Conservation (phyloP, 2,888 invertebrate species). For the Cyrtodaria siliqua region DNA sequence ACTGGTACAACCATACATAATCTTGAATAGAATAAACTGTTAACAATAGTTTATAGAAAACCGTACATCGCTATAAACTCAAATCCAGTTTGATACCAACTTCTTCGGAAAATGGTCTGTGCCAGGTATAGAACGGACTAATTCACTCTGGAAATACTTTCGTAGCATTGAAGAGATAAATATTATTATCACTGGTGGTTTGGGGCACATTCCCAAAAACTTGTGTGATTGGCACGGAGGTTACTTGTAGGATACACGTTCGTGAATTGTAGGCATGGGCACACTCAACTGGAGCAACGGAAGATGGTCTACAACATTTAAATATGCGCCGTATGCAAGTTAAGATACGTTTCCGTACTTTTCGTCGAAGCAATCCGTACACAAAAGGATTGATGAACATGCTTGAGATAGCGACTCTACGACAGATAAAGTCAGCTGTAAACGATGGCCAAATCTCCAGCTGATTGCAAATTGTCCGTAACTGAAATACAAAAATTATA, state of each 20-base stretch:
- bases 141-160: too few species aligned
- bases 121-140: too few species aligned
- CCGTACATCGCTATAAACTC: too few species aligned
- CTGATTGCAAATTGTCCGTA: slow-evolving; percentile 47
- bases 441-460: slow-evolving; percentile 20
- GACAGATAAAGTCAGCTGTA: slow-evolving; percentile 51
- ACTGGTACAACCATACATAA: too few species aligned
- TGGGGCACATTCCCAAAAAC: too few species aligned
- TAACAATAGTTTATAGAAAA: too few species aligned
- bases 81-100: too few species aligned
- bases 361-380: slow-evolving; percentile 62
- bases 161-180: too few species aligned
- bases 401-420: slow-evolving; percentile 43
- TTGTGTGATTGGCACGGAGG: too few species aligned
- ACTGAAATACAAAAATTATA: slow-evolving; percentile 46
- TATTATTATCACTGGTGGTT: too few species aligned
- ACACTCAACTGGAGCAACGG: slow-evolving; percentile 25
- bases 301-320: slow-evolving; percentile 14
- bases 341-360: slow-evolving; percentile 43
- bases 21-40: too few species aligned
- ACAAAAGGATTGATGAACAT: slow-evolving; percentile 63
- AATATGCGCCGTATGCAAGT: slow-evolving; percentile 13
- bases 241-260: not conserved
- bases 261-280: not conserved
- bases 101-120: too few species aligned